Base-by-base conservation (phyloP, 2,797 vertebrate genomes). In the Spinus pinus region DNA sequence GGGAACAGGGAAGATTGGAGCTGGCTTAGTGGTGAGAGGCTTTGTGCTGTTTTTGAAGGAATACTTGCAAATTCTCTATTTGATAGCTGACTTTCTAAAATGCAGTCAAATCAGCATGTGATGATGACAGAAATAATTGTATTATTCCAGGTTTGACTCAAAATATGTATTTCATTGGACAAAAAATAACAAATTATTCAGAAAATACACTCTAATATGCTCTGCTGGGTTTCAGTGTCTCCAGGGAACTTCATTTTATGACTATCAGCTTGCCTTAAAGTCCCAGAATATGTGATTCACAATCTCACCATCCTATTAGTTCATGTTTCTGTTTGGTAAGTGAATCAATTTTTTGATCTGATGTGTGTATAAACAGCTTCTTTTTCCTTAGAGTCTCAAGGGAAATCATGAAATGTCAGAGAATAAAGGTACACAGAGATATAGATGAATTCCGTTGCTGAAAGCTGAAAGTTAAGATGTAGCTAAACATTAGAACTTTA, bases 321-420 rank as follows among this genome's bases (percentile, higher is more conserved):
- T 92, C 64, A 47, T 64, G 42, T 71, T 91, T 94, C 64, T 89
- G 23, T 78, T 87, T 71, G 72, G 78, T 85, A 94, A 85, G 46
- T 79, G 92, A 93, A 86, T 94, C 72, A 91, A 28, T 92, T 93
- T 83, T 65, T 86, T 50, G 12, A 88, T 83, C 44, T 81, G 66
- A 65, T 75, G 46, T 64, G 37, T 83, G 39, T 83, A 53, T 85
- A 81, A 92, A 81, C 61, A 81, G 42, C 19, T 90, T 83, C n/a
- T 41, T 92, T 88, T 82, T 83, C 31, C 9, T 51, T 85, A 49
- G 49, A 74, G 17, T 94, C 81, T 89, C 88, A 53, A 83, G 75
- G 72, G 95, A 87, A 91, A 93, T 91, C 7, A 83, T 74, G 25
- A 53, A 67, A 81, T 89, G 50, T 81, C 88, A 74, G 94, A 85